A percentile compares a stretch with the other conserved stretches of the same genome.
Conservation (phyloP, 2,888 invertebrate species). For the Silvanus unidentatus region DNA sequence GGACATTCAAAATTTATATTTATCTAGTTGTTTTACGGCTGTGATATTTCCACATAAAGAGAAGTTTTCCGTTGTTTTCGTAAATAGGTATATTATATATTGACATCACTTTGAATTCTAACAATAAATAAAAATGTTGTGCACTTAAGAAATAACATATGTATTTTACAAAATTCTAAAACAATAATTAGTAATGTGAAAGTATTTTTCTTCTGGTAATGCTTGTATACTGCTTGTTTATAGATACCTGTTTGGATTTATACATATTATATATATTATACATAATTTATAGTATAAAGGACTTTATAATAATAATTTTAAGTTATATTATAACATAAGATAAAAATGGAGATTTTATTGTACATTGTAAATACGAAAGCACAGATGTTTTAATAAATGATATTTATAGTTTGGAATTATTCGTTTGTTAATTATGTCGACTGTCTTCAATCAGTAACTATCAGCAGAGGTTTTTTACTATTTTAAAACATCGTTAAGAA, state of each 20-base stretch:
- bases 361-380: constrained; percentile 45
- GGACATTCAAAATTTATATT: neutral
- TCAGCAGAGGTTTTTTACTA: no score
- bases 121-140: no score
- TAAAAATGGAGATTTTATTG: constrained; percentile 41
- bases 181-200: neutral
- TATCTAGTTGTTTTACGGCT: neutral
- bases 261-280: neutral
- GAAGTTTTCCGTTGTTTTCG: no score
- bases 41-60: neutral
- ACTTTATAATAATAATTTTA: constrained; percentile 2
- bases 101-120: no score
- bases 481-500: no score
- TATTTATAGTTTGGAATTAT: constrained; percentile 38
- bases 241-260: constrained; percentile 1
- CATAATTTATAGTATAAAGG: neutral
- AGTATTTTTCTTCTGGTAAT: neutral
- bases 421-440: constrained; percentile 5
- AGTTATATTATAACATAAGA: neutral
- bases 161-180: neutral
- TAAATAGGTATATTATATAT: no score
- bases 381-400: constrained; percentile 45
- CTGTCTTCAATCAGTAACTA: no score
- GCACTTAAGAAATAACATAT: no score
- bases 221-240: neutral